Base-by-base conservation (phyloP, 2,888 invertebrate genomes). In the Apotomis betuletana region DNA sequence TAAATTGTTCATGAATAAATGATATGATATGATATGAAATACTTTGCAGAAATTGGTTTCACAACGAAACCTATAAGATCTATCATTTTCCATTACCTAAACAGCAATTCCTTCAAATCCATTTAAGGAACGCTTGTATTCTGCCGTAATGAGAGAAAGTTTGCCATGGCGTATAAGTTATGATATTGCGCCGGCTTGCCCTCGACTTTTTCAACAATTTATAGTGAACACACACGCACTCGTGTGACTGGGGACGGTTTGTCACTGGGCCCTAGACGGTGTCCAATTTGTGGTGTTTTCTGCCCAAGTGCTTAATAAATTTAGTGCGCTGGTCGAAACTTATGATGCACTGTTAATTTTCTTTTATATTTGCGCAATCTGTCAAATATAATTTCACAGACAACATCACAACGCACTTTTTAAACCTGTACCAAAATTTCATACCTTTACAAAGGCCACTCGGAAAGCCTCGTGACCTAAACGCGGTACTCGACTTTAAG, bases 211-310 rank as follows among this genome's bases (percentile, higher is more conserved):
- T 72, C 67, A 68, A 58, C 62, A 68, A 72, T 72, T 72, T 72
- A 72, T 72, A 68, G 72, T 58, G 41, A 51, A 72, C 68, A 72
- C 63, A 72, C 72, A 72, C 72, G 72, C 72, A 72, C 52, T 58
- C n/a, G 72, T 72, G 72, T 72, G 72, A 72, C 72, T 72, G 62
- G 72, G 73, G 80, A 80, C 70, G 80, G 82, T 83, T 79, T 79
- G 79, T 79, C 78, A 79, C 82, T 80, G 78, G 75, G 67, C 75
- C 41, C 41, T 73, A 76, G 76, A 76, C 76, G 75, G 75, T 77
- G 77, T 79, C 76, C 76, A 77, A 72, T 72, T 72, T 72, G 68
- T 68, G 72, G 58, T 63, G 51, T 51, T 63, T 41, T 63, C 61
- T 38, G 49, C 65, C 55, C 41, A 44, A 67, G 71, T 71, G 67